A percentile compares a stretch with the other conserved stretches of the same genome.
Conservation (phyloP, 2,113 vertebrate species). For the Myotis lucifugus region DNA sequence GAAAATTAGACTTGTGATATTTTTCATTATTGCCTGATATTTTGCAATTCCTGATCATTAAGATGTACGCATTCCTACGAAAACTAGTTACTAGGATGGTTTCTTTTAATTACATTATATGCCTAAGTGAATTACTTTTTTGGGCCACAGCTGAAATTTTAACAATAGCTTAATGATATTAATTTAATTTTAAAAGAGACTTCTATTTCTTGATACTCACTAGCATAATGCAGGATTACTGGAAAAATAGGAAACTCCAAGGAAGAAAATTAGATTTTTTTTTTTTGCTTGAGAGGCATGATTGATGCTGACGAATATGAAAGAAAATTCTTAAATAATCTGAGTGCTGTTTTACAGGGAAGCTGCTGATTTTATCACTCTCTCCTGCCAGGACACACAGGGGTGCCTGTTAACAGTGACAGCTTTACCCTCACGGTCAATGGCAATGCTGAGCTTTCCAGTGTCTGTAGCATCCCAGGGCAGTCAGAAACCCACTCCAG, state of each 20-base stretch:
- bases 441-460: neutral
- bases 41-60: conserved; percentile 47
- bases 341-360: conserved; percentile 52
- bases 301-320: conserved; percentile 13
- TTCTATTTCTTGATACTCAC: conserved; percentile 17
- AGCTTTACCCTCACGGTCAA: conserved; percentile 28
- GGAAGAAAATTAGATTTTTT: conserved; percentile 30
- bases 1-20: conserved; percentile 26
- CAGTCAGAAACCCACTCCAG: neutral
- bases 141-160: conserved; percentile 11
- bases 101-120: neutral
- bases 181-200: conserved; percentile 37
- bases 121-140: neutral
- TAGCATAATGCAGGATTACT: neutral
- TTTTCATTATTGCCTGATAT: conserved; percentile 27
- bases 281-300: conserved; percentile 21
- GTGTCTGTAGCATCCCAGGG: neutral
- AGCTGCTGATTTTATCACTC: conserved; percentile 49
- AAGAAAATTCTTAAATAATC: conserved; percentile 53
- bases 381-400: neutral
- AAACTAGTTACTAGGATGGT: neutral
- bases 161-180: conserved; percentile 31
- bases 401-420: neutral
- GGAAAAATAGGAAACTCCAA: conserved; percentile 3
- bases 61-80: neutral